Percentiles rank a stretch among this genome's conserved stretches.
These are phyloP conservation scores for Stegodyphus dumicola DNA, from an alignment of 1,140 invertebrate species.

Conservation along the genomic window DNA sequence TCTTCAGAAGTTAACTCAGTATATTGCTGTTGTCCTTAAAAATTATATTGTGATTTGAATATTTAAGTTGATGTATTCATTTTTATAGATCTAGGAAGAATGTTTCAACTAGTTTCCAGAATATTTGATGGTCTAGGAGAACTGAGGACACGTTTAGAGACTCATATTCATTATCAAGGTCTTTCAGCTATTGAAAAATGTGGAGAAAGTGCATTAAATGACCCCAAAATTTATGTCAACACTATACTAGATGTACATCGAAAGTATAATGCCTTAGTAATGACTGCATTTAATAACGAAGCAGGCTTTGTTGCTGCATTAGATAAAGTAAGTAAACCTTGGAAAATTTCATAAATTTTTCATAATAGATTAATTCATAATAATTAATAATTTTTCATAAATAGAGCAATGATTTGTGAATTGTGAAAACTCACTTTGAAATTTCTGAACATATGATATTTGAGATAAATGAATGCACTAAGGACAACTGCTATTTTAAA, in stretches of 20 bases:
- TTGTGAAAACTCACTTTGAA: too few relatives aligned
- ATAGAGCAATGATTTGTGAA: too few relatives aligned
- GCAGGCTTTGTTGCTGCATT: constrained; percentile 70
- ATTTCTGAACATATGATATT: too few relatives aligned
- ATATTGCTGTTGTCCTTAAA: not conserved
- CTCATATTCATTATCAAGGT: constrained; percentile 94
- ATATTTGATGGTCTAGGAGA: constrained; percentile 93
- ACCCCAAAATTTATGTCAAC: constrained; percentile 97
- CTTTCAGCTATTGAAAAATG: constrained; percentile 84
- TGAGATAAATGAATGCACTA: too few relatives aligned
- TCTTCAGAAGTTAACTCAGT: not conserved
- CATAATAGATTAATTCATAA: too few relatives aligned
- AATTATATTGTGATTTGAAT: not conserved
- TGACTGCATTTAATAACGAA: constrained; percentile 95
- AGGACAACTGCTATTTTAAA: too few relatives aligned
- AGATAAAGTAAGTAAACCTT: constrained; percentile 64
- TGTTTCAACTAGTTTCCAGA: constrained; percentile 94
- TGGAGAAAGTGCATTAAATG: constrained; percentile 86
- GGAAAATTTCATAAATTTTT: too few relatives aligned
- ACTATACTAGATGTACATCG: constrained; percentile 97
- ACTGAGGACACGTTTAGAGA: constrained; percentile 87
- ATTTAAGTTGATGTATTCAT: not conserved
- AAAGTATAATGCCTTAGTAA: constrained; percentile 94
- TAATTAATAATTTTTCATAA: too few relatives aligned
- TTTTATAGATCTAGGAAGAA: constrained; percentile 83